Conservation (phyloP, 2,113 vertebrate species). For the Poeciliopsis retropinna region DNA sequence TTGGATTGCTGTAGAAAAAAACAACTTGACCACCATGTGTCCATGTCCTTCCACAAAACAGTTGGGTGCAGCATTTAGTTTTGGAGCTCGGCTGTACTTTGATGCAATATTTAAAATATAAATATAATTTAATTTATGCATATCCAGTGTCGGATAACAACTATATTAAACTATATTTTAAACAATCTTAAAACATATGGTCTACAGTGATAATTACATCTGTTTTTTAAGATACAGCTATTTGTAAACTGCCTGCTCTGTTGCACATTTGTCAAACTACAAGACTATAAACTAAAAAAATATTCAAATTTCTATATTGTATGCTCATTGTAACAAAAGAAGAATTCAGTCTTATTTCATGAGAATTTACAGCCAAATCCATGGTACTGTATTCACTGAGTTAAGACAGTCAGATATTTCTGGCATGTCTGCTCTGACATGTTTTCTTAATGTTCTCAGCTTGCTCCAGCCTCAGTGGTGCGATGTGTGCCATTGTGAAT, state of each 20-base stretch:
- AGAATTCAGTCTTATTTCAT: neutral
- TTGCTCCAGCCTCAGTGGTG: slow-evolving; percentile 71
- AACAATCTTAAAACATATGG: neutral
- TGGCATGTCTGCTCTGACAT: neutral
- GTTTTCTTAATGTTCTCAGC: slow-evolving; percentile 13
- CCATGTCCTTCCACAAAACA: neutral
- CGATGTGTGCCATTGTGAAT: slow-evolving; percentile 58
- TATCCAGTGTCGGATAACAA: neutral
- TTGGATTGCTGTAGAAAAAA: no score
- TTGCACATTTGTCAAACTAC: neutral
- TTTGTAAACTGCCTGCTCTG: neutral
- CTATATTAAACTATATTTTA: no score
- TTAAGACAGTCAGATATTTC: neutral
- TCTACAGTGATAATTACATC: neutral
- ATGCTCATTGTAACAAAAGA: neutral
- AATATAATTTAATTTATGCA: neutral
- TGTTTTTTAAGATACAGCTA: neutral
- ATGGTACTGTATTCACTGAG: neutral
- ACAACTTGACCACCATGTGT: no score
- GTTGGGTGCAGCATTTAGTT: neutral
- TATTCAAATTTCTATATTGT: no score
- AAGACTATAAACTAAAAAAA: neutral
- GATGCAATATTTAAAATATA: neutral
- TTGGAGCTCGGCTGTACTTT: neutral
- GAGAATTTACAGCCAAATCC: neutral